These are phyloP conservation scores for Delphinapterus leucas DNA, from an alignment of 2,113 vertebrate species.

Conservation along the genomic window DNA sequence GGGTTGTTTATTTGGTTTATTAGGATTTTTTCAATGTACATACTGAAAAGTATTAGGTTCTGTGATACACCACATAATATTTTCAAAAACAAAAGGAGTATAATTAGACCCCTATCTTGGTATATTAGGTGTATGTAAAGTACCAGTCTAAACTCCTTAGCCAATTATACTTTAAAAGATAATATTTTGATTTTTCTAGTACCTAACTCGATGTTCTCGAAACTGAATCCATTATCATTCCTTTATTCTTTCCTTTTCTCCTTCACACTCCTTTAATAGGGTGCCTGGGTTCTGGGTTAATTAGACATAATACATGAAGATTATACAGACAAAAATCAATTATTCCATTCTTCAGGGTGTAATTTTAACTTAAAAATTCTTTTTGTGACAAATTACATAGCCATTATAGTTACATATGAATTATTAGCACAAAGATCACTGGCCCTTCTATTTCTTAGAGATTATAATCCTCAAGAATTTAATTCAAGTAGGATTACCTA, in stretches of 20 bases:
- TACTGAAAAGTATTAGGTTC: not conserved
- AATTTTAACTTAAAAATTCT: conserved; percentile 39
- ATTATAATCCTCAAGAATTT: not conserved
- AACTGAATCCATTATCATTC: not conserved
- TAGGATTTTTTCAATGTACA: not conserved
- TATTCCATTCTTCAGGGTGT: not conserved
- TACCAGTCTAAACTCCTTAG: not conserved
- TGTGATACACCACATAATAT: not conserved
- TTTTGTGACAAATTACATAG: not conserved
- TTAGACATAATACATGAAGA: not conserved
- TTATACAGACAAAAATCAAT: conserved; percentile 39
- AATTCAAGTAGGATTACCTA: conserved; percentile 28
- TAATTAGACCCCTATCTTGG: not conserved
- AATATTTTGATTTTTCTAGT: not conserved
- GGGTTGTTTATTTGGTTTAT: not conserved
- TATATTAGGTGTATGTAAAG: not conserved
- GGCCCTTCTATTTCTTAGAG: not conserved
- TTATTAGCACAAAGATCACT: conserved; percentile 25
- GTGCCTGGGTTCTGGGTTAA: conserved; percentile 27
- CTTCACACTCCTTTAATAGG: not conserved
- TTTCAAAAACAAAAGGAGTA: not conserved
- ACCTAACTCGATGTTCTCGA: not conserved
- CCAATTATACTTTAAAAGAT: not conserved
- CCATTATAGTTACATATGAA: not conserved
- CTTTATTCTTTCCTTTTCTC: not conserved